A percentile compares a stretch with the other conserved stretches of the same genome.
These are phyloP conservation scores for Pelosia muscerda DNA, from an alignment of 2,888 invertebrate species.

Conservation along the genomic window DNA sequence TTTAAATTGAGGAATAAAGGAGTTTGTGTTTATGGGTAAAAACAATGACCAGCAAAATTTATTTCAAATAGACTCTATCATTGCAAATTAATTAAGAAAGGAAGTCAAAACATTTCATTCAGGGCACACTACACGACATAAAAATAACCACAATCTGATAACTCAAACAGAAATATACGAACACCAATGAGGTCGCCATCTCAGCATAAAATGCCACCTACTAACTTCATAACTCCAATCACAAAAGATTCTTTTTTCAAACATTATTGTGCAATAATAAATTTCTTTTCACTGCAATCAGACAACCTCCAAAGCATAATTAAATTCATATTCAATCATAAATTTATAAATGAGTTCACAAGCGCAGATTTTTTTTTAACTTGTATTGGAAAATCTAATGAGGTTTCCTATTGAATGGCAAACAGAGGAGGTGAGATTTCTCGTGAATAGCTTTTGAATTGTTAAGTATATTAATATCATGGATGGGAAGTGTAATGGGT, in stretches of 20 bases:
- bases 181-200: neutral
- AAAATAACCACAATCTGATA: neutral
- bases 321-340: conserved; percentile 30
- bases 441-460: neutral
- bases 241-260: conserved; percentile 1
- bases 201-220: neutral
- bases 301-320: conserved; percentile 29
- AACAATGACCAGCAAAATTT: too few species aligned
- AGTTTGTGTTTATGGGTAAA: too few species aligned
- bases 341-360: conserved; percentile 30
- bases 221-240: neutral
- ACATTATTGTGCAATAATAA: conserved; percentile 20
- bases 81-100: neutral
- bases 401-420: conserved; percentile 5
- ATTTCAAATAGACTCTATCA: too few species aligned
- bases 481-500: neutral
- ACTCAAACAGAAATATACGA: neutral
- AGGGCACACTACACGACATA: neutral
- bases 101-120: neutral
- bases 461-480: neutral
- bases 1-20: too few species aligned
- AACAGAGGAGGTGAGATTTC: neutral
- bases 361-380: conserved; percentile 9
- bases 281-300: conserved; percentile 17
- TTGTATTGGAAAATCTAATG: conserved; percentile 15